phyloP scores from a whole-genome alignment of 2,888 invertebrate genomes.

The Eugnorisma glareosa region DNA sequence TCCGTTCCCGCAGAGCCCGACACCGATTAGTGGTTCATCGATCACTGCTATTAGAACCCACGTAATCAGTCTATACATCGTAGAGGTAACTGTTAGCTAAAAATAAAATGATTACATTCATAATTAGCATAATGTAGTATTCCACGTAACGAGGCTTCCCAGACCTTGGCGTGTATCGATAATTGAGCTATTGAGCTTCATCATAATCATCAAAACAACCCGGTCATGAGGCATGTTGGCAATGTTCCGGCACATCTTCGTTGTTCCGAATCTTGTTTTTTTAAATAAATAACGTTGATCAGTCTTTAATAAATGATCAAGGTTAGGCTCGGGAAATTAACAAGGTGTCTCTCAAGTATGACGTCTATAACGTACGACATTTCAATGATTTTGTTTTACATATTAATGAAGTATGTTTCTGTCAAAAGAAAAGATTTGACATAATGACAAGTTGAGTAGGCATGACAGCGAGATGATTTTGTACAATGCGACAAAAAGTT shows the following conservation, averaged over 20 bases:
- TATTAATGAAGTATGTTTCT: conserved; percentile 21
- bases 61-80: conserved; percentile 39
- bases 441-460: conserved; percentile 29
- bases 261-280: conserved; percentile 26
- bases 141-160: conserved; percentile 45
- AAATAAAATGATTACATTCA: conserved; percentile 59
- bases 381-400: conserved; percentile 35
- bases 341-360: conserved; percentile 18
- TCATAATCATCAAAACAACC: conserved; percentile 49
- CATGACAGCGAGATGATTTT: conserved; percentile 9
- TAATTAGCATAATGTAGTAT: conserved; percentile 51
- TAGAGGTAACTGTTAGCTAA: conserved; percentile 55
- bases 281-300: not conserved
- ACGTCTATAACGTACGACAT: conserved; percentile 3
- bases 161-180: conserved; percentile 59
- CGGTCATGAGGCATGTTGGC: conserved; percentile 53
- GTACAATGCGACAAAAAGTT: conserved; percentile 15
- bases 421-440: conserved; percentile 24
- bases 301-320: conserved; percentile 26
- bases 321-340: conserved; percentile 16
- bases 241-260: conserved; percentile 42
- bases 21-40: conserved; percentile 56
- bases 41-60: conserved; percentile 51
- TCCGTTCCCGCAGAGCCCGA: conserved; percentile 23
- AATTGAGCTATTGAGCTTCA: conserved; percentile 58